phyloP scores from a whole-genome alignment of 2,888 invertebrate genomes.

The Drosophila ustulata region DNA sequence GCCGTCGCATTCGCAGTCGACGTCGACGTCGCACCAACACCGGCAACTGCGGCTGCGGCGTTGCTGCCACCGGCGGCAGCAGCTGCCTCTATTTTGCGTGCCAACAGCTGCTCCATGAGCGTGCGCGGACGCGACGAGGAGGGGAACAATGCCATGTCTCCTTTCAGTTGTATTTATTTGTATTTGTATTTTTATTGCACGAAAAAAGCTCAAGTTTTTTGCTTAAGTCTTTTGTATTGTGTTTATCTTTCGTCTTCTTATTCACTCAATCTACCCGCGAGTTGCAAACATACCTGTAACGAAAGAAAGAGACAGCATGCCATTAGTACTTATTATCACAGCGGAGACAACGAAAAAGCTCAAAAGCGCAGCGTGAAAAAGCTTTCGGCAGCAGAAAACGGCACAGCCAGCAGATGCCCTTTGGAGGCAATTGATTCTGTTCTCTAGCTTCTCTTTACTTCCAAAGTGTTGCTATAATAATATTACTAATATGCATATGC shows the following conservation, averaged over 20 bases:
- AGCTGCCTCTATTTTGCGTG: slow-evolving; percentile 93
- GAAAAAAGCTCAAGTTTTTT: slow-evolving; percentile 63
- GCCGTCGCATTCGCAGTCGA: slow-evolving; percentile 84
- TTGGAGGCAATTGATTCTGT: too few relatives aligned
- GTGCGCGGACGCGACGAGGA: slow-evolving; percentile 89
- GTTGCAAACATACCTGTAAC: slow-evolving; percentile 74
- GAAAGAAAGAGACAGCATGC: slow-evolving; percentile 20
- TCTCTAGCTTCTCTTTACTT: too few relatives aligned
- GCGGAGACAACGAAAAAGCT: not conserved
- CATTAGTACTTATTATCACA: slow-evolving; percentile 6
- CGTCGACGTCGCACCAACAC: slow-evolving; percentile 36
- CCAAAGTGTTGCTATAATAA: too few relatives aligned
- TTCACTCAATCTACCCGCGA: slow-evolving; percentile 25
- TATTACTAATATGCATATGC: too few relatives aligned
- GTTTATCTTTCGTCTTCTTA: not conserved
- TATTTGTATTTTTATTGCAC: not conserved
- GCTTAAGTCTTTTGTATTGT: slow-evolving; percentile 79
- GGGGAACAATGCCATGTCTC: slow-evolving; percentile 84
- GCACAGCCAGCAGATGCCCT: not conserved
- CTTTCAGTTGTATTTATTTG: not conserved
- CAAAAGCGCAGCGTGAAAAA: not conserved
- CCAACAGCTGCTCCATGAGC: slow-evolving; percentile 92
- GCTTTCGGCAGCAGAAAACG: not conserved
- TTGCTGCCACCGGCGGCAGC: slow-evolving; percentile 83
- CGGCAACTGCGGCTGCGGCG: slow-evolving; percentile 78